Base-by-base conservation (phyloP, 2,113 vertebrate species). In the Festucalex cinctus region DNA sequence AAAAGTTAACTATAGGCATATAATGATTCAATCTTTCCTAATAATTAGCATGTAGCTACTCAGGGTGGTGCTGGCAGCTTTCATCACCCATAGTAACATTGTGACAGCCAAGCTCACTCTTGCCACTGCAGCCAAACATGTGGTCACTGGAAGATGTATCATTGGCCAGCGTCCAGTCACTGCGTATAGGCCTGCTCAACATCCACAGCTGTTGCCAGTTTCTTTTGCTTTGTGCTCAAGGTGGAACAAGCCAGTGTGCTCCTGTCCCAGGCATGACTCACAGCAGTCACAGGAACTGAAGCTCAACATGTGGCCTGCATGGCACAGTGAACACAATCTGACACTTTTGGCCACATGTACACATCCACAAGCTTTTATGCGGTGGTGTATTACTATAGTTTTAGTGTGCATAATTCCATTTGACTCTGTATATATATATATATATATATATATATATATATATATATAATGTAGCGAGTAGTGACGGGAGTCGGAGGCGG, bases 201-300 rank as follows among this genome's bases (percentile, higher is more conserved):
- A 43, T 43, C 60, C 22, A 62, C 37, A 62, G 60, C 60, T 62
- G 60, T 43, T 41, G 39, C n/a, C 37, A 43, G 22, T 17, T 43
- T 43, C 37, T 57, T 32, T 26, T 19, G 14, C 16, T 57, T 43
- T 37, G n/a, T 22, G n/a, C 60, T 26, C 60, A 62, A n/a, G 39
- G 60, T 62, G 60, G 60, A 19, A 62, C 22, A 43, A 62, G 37
- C 60, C 37, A 41, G 60, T 16, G 22, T 17, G n/a, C 60, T 43
- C 39, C 22, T 62, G 60, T 62, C 60, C 39, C 60, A 62, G 41
- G 39, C 60, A 43, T 62, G 60, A 62, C 60, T 62, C 60, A 62
- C 22, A 43, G 37, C 60, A 62, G 60, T 41, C 37, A 62, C 26
- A 39, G 39, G 60, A 44, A 62, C 22, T 44, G 39, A 41, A 62